Base-by-base conservation (phyloP, 2,113 vertebrate genomes). In the Melospiza georgiana region DNA sequence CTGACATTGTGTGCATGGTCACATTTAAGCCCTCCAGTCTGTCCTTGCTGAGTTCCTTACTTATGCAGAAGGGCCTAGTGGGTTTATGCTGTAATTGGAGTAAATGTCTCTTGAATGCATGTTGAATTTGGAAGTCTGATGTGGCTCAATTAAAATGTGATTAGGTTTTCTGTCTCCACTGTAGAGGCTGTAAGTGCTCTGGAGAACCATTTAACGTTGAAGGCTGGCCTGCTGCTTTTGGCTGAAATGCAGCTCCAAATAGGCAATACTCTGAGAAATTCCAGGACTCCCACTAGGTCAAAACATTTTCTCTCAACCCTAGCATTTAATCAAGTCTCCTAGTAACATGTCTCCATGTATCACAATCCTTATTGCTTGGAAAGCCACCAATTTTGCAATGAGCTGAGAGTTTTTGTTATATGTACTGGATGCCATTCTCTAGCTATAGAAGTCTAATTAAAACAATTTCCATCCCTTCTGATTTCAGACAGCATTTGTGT, bases 81-180 rank as follows among this genome's bases (percentile, higher is more conserved):
- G 73, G 35, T 93, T 93, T 85, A 12, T 72, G 6, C 76, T 79
- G 69, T 79, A 82, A 87, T 55, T 87, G 58, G 83, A 90, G 77
- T 87, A 91, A 84, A 51, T 63, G 18, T 85, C 84, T 78, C 62
- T 77, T 91, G 86, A 94, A 90, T 87, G 73, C 7, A 3, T 90
- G 90, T 94, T 91, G 93, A 93, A 95, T 93, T 94, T 95, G 90
- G 90, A 95, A 94, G 79, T 62, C 41, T 91, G 92, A 84, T 94
- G 73, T 94, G 95, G 92, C 94, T 88, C 89, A 93, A 86, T 91
- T 96, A 93, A 94, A 96, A 91, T n/a, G 82, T n/a, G 84, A 96
- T 97, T 95, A 96, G 79, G 91, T 61, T 94, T 95, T 95, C 87
- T 95, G 95, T 95, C 96, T 97, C 95, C 91, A 66, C 81, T 85